These are phyloP conservation scores for Ceyx erithaca DNA, from an alignment of 2,797 vertebrate species.

Conservation along the genomic window DNA sequence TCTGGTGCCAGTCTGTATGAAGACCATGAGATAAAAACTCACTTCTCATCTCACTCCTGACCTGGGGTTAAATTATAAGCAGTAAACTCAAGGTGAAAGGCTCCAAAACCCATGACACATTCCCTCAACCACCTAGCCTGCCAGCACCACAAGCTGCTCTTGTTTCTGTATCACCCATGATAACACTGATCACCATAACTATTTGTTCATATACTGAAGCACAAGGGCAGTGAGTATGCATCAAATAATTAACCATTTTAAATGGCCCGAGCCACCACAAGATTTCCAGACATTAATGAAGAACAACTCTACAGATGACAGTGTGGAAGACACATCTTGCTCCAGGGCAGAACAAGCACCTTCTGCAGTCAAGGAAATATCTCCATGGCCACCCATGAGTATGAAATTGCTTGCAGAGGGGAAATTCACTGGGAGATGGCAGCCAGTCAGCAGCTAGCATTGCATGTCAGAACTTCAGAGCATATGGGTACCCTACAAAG, in stretches of 20 bases:
- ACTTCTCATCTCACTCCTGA: conserved; percentile 10
- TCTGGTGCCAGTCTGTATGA: neutral
- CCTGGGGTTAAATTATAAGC: neutral
- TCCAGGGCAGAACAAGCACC: neutral
- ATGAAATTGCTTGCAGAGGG: neutral
- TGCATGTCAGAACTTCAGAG: neutral
- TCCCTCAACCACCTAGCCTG: neutral
- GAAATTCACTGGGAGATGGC: neutral
- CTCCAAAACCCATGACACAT: conserved; percentile 12
- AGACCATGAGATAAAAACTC: neutral
- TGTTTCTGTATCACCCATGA: neutral
- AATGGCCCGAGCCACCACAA: neutral
- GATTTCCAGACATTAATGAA: neutral
- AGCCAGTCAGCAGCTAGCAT: neutral
- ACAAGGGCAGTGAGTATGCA: neutral
- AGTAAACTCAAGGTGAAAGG: neutral
- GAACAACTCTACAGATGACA: neutral
- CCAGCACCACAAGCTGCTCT: neutral
- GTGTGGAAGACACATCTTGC: neutral
- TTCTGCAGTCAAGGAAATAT: neutral
- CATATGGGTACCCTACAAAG: neutral
- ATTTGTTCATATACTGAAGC: neutral
- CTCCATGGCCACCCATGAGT: neutral
- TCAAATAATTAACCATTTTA: neutral
- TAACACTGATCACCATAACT: neutral